These are phyloP conservation scores for Tetramorium bicarinatum DNA, from an alignment of 2,888 invertebrate genomes.

Conservation along the genomic window DNA sequence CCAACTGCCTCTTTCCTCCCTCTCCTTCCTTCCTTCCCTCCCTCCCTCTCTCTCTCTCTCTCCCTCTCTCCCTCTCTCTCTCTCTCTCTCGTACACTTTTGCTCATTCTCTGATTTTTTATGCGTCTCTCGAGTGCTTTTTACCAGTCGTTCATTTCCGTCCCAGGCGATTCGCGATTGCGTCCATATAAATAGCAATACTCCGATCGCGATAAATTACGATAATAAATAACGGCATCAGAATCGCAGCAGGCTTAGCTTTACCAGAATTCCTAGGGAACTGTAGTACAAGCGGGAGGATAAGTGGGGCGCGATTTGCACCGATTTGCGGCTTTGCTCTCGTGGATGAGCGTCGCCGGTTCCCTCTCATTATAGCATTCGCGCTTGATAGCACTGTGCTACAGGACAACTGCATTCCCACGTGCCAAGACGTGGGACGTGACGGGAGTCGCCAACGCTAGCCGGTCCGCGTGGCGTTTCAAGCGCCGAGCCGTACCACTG, in stretches of 20 bases:
- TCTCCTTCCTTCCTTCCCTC: not conserved
- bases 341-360: not conserved
- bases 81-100: not conserved
- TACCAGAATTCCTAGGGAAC: not conserved
- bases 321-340: not conserved
- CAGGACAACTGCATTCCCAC: conserved; percentile 11
- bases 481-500: conserved; percentile 23
- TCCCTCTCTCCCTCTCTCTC: not conserved
- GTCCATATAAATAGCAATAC: conserved; percentile 1
- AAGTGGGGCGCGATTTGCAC: not conserved
- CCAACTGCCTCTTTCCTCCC: not conserved
- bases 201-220: conserved; percentile 3
- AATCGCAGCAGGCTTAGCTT: not conserved
- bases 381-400: not conserved
- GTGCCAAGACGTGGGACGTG: conserved; percentile 18
- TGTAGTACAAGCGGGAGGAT: not conserved
- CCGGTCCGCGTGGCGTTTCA: not conserved
- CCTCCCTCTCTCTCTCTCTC: not conserved
- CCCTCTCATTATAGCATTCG: not conserved
- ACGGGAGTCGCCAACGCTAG: not conserved
- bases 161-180: conserved; percentile 16
- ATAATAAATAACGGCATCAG: conserved; percentile 20
- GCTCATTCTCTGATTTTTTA: conserved; percentile 16
- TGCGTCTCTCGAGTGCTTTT: conserved; percentile 27
- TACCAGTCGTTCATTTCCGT: conserved; percentile 9